phyloP scores from a whole-genome alignment of 1,140 invertebrate species.

The Manduca sexta region DNA sequence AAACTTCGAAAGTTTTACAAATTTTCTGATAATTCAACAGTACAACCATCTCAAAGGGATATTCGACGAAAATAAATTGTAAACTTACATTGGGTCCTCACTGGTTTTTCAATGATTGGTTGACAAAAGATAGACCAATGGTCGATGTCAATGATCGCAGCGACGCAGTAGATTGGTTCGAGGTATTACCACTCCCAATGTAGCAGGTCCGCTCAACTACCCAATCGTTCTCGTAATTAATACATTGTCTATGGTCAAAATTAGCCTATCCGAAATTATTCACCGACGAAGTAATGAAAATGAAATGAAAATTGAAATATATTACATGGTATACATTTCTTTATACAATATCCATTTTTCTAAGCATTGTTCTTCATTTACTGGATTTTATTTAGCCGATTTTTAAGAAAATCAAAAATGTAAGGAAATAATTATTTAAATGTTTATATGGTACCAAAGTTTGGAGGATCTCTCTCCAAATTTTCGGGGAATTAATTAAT shows the following conservation, averaged over 20 bases:
- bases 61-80: constrained; percentile 58
- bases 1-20: constrained; percentile 19
- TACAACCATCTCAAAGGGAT: constrained; percentile 36
- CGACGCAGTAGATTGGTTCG: constrained; percentile 73
- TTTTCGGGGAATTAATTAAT: too few relatives aligned
- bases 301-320: too few relatives aligned
- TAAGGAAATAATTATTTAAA: too few relatives aligned
- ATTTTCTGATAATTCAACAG: constrained; percentile 29
- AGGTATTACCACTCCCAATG: constrained; percentile 67
- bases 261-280: constrained; percentile 11
- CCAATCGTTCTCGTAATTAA: constrained; percentile 64
- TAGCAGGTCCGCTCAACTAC: constrained; percentile 46
- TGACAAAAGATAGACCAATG: constrained; percentile 73
- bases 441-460: too few relatives aligned
- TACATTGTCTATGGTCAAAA: constrained; percentile 44
- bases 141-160: constrained; percentile 67
- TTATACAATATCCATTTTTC: too few relatives aligned
- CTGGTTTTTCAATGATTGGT: constrained; percentile 73
- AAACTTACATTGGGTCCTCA: constrained; percentile 71
- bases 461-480: too few relatives aligned
- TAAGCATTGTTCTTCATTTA: too few relatives aligned
- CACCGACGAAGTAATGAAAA: too few relatives aligned
- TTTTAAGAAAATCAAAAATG: too few relatives aligned
- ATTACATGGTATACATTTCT: too few relatives aligned
- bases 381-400: too few relatives aligned